Percentiles rank a stretch among this genome's conserved stretches.
phyloP scores from a whole-genome alignment of 2,797 vertebrate genomes.

The Rhynchonycteris naso region DNA sequence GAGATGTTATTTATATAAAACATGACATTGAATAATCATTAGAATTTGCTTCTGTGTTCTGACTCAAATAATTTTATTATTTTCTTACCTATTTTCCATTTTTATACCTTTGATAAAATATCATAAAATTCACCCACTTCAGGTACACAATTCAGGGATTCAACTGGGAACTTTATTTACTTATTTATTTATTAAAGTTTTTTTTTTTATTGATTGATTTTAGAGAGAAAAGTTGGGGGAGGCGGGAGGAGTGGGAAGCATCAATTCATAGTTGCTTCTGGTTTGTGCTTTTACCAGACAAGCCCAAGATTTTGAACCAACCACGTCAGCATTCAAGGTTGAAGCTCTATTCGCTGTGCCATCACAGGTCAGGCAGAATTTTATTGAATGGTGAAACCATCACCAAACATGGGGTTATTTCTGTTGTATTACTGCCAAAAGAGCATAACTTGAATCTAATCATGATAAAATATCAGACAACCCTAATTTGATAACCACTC shows the following conservation, averaged over 20 bases:
- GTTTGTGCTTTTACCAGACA: too few relatives aligned
- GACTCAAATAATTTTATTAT: not conserved
- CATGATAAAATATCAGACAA: constrained; percentile 43
- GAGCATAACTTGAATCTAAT: not conserved
- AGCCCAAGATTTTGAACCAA: too few relatives aligned
- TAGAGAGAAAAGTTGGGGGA: too few relatives aligned
- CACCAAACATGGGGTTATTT: not conserved
- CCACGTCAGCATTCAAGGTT: too few relatives aligned
- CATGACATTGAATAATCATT: not conserved
- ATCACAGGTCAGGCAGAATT: too few relatives aligned
- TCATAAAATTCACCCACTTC: constrained; percentile 40
- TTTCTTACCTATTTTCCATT: not conserved
- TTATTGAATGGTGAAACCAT: not conserved
- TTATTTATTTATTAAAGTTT: too few relatives aligned
- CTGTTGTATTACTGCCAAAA: not conserved
- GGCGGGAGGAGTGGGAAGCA: too few relatives aligned
- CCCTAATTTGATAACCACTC: not conserved
- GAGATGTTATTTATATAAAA: not conserved
- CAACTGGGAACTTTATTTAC: not conserved
- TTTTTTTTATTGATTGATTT: too few relatives aligned
- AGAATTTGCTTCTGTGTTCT: constrained; percentile 9
- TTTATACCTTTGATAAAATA: not conserved
- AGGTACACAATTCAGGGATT: not conserved
- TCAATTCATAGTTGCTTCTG: too few relatives aligned
- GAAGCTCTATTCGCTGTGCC: too few relatives aligned